Base-by-base conservation (phyloP, 1,140 invertebrate genomes). In the Calliopsis andreniformis region DNA sequence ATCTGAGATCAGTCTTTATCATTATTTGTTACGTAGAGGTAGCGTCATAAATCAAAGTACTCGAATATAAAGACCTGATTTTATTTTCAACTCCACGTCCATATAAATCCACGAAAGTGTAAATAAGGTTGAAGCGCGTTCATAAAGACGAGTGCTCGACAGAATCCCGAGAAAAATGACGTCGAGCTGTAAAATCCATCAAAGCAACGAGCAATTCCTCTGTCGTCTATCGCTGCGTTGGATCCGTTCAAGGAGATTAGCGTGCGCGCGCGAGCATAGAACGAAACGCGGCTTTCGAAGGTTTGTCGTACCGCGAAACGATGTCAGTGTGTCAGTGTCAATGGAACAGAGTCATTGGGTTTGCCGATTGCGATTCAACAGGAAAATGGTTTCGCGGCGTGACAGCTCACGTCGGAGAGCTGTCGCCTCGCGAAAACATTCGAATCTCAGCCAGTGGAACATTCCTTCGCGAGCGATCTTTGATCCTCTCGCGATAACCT, bases 271-370 rank as follows among this genome's bases (percentile, higher is more conserved):
- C 61, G 53, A 66, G 35, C 53, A 45, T 73, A 43, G 63, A 58
- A 62, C 55, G 71, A 70, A 79, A 68, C 77, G 55, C 51, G 79
- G 51, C 76, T 83, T 82, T 83, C 76, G 81, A 83, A 83, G 81
- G 81, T 68, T 80, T 63, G 61, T 78, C 51, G 63, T 43, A 49
- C 70, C 55, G 69, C 51, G 67, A 70, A 90, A 87, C 82, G 86
- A 86, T 90, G 89, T 89, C 84, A 90, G 87, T 90, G 80, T 90
- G 89, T 90, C 89, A 90, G 87, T 90, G 89, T 90, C 89, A 88
- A 87, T 87, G 86, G 78, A 86, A 82, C 68, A 76, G 85, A 82
- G 86, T 84, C 79, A 85, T 87, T 81, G 85, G 84, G 77, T 75
- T 80, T 58, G 78, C 76, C 87, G 82, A 87, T 87, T 80, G 55